Evolutionary conservation across 2,797 vertebrate genomes (phyloP), one percentile per base, ranked within the genome.

Genomic region (Sebastiscus albofasciatus): DNA sequence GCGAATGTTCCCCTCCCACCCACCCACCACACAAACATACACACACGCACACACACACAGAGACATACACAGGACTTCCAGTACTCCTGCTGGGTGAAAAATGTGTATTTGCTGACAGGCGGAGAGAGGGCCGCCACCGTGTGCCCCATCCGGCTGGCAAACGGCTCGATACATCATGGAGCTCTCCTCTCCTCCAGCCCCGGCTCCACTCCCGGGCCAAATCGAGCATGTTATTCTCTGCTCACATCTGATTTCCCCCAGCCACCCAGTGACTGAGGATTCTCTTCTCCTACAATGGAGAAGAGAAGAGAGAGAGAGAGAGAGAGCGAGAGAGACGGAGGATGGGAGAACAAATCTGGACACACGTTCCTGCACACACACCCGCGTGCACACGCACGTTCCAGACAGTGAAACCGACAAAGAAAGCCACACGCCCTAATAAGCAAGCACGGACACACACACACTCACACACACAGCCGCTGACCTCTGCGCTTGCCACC

Each of bases 171-270:
- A 96, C 94, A 97, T 97, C 96, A 97, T 75, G 88, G 89, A 39
- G 87, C 79, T 88, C 90, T 79, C 77, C 87, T 86, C 84, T 90
- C 83, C 89, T 90, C 75, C 78, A 85, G 81, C 82, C 86, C 69
- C 79, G 64, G 82, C 94, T 97, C 93, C 95, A 96, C 96, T 94
- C 94, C 91, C 95, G 95, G 95, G 94, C 95, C 96, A 97, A 97
- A 97, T 95, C 83, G 94, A 97, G 96, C 96, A 96, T 97, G 96
- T 96, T 96, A 96, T 97, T 97, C 96, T 97, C 94, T 96, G 96
- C 96, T 97, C 96, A 97, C 95, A 96, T 97, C 96, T 95, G 95
- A 96, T 97, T 96, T 95, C 91, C 91, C 88, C 93, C 94, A 96
- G 94, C 94, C 94, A 93, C 96, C 96, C 95, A 92, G 94, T 95